phyloP scores from a whole-genome alignment of 2,797 vertebrate genomes.

The Poecilia velifera region DNA sequence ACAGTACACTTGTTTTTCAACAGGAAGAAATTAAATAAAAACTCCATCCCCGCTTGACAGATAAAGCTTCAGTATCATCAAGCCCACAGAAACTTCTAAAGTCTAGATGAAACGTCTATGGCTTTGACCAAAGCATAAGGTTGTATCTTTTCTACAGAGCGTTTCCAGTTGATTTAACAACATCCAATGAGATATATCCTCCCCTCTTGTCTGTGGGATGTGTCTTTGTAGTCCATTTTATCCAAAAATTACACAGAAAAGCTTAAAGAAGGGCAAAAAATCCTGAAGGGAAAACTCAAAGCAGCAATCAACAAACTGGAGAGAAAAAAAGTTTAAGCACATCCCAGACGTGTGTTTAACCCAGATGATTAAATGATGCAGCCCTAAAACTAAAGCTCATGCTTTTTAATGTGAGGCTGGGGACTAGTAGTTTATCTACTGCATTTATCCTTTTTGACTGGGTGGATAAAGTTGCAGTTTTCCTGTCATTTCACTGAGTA shows the following conservation, averaged over 20 bases:
- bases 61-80: not conserved
- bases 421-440: not conserved
- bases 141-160: not conserved
- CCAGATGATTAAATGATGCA: not conserved
- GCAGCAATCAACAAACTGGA: not conserved
- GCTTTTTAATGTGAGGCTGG: not conserved
- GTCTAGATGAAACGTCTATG: not conserved
- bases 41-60: not conserved
- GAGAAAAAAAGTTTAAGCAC: not conserved
- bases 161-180: not conserved
- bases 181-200: not conserved
- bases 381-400: not conserved
- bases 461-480: not conserved
- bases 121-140: not conserved
- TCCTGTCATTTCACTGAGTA: not conserved
- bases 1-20: not conserved
- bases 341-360: not conserved
- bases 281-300: not conserved
- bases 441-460: not conserved
- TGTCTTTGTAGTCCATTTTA: not conserved
- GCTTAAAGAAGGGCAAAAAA: not conserved
- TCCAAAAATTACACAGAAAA: not conserved
- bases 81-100: not conserved
- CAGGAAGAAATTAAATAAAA: not conserved
- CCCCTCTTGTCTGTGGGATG: not conserved